phyloP scores from a whole-genome alignment of 2,113 vertebrate genomes.

The Calidris pygmaea region DNA sequence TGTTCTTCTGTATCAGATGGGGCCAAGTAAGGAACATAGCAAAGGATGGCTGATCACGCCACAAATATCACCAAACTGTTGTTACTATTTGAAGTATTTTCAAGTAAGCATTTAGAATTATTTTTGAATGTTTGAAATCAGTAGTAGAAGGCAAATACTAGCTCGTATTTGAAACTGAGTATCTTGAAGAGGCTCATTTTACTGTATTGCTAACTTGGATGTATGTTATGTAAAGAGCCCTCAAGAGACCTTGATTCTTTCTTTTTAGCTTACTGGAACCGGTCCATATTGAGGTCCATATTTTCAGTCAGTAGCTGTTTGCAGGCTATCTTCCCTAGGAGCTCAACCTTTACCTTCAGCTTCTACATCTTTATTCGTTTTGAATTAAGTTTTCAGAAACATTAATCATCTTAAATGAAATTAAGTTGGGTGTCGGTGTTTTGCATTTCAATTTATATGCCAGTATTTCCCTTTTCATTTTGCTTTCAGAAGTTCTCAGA shows the following conservation, averaged over 20 bases:
- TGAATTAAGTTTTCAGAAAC: background rate
- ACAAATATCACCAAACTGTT: background rate
- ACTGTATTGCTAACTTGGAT: background rate
- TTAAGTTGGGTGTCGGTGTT: background rate
- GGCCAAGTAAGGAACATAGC: background rate
- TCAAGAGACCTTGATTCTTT: background rate
- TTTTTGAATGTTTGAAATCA: background rate
- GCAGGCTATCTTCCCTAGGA: background rate
- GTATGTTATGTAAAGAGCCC: background rate
- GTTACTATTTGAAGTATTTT: background rate
- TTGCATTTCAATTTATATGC: background rate
- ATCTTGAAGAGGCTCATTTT: background rate
- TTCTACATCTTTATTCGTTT: background rate
- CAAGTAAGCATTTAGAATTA: background rate
- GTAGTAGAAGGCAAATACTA: background rate
- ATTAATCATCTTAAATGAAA: background rate
- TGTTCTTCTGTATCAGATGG: background rate
- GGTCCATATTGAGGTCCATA: background rate
- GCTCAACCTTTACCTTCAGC: background rate
- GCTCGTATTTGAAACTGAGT: background rate
- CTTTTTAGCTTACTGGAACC: background rate
- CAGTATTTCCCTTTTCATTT: background rate
- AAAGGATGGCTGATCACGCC: background rate
- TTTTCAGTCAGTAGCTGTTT: background rate
- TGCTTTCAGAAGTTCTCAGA: background rate